These are phyloP conservation scores for Mizuhopecten yessoensis DNA, from an alignment of 1,140 invertebrate species.

Conservation along the genomic window DNA sequence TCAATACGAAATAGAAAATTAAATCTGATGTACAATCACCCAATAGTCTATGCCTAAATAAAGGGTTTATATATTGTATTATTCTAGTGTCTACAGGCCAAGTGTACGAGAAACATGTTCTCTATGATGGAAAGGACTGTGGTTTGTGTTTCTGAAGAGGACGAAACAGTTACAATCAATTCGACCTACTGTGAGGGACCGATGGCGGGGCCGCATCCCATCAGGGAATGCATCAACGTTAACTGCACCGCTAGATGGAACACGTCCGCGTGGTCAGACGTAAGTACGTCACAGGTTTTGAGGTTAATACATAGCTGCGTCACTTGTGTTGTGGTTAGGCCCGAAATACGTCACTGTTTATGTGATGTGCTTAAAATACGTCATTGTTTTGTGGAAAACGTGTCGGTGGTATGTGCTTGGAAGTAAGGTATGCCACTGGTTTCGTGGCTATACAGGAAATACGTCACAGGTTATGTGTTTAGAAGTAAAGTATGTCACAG, in stretches of 20 bases:
- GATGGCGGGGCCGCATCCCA: slow-evolving; percentile 46
- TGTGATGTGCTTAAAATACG: too few relatives aligned
- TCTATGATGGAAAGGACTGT: slow-evolving; percentile 65
- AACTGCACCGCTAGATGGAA: slow-evolving; percentile 71
- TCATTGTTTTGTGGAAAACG: too few relatives aligned
- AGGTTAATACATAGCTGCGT: background rate
- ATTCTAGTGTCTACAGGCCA: slow-evolving; percentile 68
- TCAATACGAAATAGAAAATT: too few relatives aligned
- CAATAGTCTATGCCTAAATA: too few relatives aligned
- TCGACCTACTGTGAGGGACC: slow-evolving; percentile 61
- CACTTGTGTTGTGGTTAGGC: background rate
- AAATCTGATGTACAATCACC: too few relatives aligned
- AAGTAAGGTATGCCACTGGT: too few relatives aligned
- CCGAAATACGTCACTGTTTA: too few relatives aligned
- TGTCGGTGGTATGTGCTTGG: too few relatives aligned
- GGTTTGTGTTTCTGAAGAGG: slow-evolving; percentile 60
- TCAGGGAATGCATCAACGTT: slow-evolving; percentile 65
- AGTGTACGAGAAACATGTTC: slow-evolving; percentile 66
- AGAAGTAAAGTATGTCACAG: too few relatives aligned
- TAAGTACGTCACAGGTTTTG: slow-evolving; percentile 48
- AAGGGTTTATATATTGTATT: too few relatives aligned
- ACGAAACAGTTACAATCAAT: slow-evolving; percentile 52
- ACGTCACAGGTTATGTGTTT: too few relatives aligned
- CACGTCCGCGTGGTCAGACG: slow-evolving; percentile 71
- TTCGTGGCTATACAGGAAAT: too few relatives aligned